Evolutionary conservation across 2,113 vertebrate species (phyloP), one percentile per base, ranked within the genome.

Genomic region (Vulpes vulpes): DNA sequence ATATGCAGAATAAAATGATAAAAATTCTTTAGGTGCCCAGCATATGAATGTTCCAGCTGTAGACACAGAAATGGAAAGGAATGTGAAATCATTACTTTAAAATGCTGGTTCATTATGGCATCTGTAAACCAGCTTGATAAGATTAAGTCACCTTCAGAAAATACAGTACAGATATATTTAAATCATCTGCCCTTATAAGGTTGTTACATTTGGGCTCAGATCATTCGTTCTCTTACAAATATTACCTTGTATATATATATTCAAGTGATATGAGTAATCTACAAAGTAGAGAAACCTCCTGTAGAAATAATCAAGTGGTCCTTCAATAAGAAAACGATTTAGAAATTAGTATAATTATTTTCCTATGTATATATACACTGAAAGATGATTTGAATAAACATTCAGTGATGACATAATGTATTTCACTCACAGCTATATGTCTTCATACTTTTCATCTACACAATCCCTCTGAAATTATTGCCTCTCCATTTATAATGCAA

Each of bases 1-100:
- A 94, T 5, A 78, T 78, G 74, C 20, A 95, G 96, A 60, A 69
- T 83, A 81, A 17, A 60, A 67, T 88, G 23, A 91, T 55, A 11
- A 2, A 88, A 89, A 49, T 91, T 85, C 1, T 67, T 6, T 38
- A 1, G 27, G 2, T 60, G 0, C 1, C 78, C 2, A 64, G 51
- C 92, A 89, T 30, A 73, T 4, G 43, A 95, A 96, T 80, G 1
- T 8, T 51, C 14, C 2, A 78, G 22, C 14, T 67, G 0, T n/a
- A 59, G 64, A 88, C 27, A 23, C 1, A 85, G 14, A 79, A 71
- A 74, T 5, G 7, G 49, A 91, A 3, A 32, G 2, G 2, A 81
- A 71, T 27, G 5, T 43, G 53, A 91, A 95, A 87, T 92, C 80
- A 64, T 87, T 59, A 71, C 20, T 1, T 22, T 49, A 90, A 84